These are phyloP conservation scores for Gonatopus flavifemur DNA, from an alignment of 1,140 invertebrate genomes.

Conservation along the genomic window DNA sequence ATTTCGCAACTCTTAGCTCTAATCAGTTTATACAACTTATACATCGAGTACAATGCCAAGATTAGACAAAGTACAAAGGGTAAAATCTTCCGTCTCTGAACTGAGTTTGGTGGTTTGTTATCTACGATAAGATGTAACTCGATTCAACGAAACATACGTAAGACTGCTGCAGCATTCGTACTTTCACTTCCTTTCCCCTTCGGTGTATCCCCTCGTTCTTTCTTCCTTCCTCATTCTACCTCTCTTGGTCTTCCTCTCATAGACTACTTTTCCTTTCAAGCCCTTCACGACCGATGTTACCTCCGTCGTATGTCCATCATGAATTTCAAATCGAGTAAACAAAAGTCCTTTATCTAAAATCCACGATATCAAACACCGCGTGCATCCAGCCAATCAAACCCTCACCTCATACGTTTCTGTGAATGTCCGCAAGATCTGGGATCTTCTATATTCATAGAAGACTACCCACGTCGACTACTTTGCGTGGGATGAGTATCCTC, in stretches of 20 bases:
- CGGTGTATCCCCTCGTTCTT: conserved; percentile 43
- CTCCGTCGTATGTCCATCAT: conserved; percentile 43
- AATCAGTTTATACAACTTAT: too few relatives aligned
- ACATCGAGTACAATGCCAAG: too few relatives aligned
- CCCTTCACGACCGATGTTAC: conserved; percentile 46
- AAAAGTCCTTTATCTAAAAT: conserved; percentile 12
- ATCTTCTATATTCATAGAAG: conserved; percentile 10
- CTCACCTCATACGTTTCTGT: conserved; percentile 7
- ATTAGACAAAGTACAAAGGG: too few relatives aligned
- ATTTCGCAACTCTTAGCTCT: too few relatives aligned
- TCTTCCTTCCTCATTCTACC: conserved; percentile 37
- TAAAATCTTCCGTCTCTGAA: too few relatives aligned
- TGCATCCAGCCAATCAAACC: neutral
- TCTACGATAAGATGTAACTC: too few relatives aligned
- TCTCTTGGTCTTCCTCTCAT: conserved; percentile 42
- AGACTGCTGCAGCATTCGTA: too few relatives aligned
- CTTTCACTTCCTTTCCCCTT: conserved; percentile 52
- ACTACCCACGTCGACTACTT: conserved; percentile 12
- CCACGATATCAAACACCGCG: neutral
- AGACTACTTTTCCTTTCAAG: conserved; percentile 60
- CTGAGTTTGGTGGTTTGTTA: too few relatives aligned
- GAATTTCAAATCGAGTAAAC: conserved; percentile 32
- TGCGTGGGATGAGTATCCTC: conserved; percentile 32
- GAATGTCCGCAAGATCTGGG: neutral
- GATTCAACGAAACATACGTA: too few relatives aligned